Evolutionary conservation across 2,888 invertebrate genomes (phyloP).

Genomic region (Monoplex corrugatus): DNA sequence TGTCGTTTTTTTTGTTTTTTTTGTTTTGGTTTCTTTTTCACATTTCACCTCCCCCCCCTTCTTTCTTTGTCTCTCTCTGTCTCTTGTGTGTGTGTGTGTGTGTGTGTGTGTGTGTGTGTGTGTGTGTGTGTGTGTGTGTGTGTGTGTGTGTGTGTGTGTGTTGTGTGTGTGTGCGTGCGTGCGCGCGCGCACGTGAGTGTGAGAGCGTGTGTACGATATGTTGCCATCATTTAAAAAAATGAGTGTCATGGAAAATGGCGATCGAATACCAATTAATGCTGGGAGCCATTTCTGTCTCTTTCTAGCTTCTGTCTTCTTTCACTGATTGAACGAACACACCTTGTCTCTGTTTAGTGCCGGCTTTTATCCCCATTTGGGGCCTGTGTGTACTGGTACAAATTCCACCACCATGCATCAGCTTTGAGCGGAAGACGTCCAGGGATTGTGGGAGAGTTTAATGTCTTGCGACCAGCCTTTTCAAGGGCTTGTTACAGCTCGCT

Average conservation of each 20-base stretch:
- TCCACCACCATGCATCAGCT: not conserved
- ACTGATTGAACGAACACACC: not conserved
- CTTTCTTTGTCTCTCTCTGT: not conserved
- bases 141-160: not conserved
- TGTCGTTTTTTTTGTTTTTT: no score
- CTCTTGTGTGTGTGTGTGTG: not conserved
- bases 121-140: not conserved
- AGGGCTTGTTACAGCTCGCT: slow-evolving; percentile 9
- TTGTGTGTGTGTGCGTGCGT: not conserved
- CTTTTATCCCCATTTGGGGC: not conserved
- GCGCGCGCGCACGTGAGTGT: not conserved
- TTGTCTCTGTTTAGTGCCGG: not conserved
- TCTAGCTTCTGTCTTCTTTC: not conserved
- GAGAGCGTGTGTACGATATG: not conserved
- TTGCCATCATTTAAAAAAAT: no score
- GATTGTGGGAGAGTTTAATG: not conserved
- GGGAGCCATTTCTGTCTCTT: not conserved
- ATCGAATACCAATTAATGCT: no score
- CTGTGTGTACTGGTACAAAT: not conserved
- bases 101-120: not conserved
- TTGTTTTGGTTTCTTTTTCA: no score
- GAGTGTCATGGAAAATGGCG: no score
- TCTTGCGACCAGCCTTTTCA: not conserved
- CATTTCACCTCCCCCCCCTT: not conserved
- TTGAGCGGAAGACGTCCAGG: not conserved